Conservation (phyloP, 2,888 invertebrate genomes). For the Mythimna vitellina region DNA sequence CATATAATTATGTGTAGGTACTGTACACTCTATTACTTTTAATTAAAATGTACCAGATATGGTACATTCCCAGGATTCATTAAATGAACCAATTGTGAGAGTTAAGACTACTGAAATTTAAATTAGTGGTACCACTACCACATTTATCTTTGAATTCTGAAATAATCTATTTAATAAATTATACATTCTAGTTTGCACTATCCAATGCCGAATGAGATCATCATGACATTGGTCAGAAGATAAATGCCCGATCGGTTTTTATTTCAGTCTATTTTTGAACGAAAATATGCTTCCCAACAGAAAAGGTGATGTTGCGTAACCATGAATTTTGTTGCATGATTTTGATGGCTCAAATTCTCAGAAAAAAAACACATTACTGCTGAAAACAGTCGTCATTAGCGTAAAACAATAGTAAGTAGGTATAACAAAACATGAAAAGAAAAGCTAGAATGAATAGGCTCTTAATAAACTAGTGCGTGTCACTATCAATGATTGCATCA, state of each 20-base stretch:
- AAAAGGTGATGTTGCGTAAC: not conserved
- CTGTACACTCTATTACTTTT: not conserved
- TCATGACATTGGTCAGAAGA: constrained; percentile 30
- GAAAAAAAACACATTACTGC: not conserved
- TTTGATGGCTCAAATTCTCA: not conserved
- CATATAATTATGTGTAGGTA: not conserved
- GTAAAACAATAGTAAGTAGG: not conserved
- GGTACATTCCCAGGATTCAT: constrained; percentile 27
- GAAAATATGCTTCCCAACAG: constrained; percentile 16
- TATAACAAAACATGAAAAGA: too few species aligned
- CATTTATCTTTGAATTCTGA: not conserved
- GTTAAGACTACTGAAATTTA: constrained; percentile 23
- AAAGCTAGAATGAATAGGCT: too few species aligned
- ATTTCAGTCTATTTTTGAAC: constrained; percentile 19
- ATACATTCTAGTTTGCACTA: constrained; percentile 18
- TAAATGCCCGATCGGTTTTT: constrained; percentile 31
- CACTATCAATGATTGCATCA: too few species aligned
- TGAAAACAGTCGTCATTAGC: not conserved
- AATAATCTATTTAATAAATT: not conserved
- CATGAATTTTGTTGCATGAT: not conserved
- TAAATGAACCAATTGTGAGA: constrained; percentile 32
- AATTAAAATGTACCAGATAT: constrained; percentile 20
- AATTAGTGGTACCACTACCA: constrained; percentile 16
- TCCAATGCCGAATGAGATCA: constrained; percentile 50
- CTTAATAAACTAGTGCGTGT: too few species aligned